Evolutionary conservation across 1,140 invertebrate genomes (phyloP).

Genomic region (Lutraria rhynchaena): DNA sequence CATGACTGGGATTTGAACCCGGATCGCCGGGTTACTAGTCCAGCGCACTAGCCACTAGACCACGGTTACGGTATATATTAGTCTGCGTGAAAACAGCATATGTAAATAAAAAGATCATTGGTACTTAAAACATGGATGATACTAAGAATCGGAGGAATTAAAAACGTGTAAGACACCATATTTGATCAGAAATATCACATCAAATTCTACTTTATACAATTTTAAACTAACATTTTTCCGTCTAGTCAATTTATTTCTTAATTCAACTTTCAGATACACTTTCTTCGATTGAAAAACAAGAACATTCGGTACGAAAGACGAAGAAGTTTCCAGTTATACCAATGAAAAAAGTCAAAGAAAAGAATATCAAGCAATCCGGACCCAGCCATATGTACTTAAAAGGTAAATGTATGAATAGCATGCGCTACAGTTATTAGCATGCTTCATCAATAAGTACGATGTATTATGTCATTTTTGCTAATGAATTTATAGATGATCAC

Average conservation of each 20-base stretch:
- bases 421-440: background rate
- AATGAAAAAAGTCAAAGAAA: conserved; percentile 21
- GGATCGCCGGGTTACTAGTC: too few species aligned
- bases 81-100: too few species aligned
- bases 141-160: too few species aligned
- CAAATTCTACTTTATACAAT: too few species aligned
- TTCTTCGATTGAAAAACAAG: background rate
- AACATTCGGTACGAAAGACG: background rate
- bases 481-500: background rate
- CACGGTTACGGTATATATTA: too few species aligned
- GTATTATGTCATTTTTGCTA: background rate
- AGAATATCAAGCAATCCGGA: too few species aligned
- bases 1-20: too few species aligned
- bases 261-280: conserved; percentile 33
- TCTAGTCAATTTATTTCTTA: too few species aligned
- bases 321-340: conserved; percentile 25
- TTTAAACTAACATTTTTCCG: too few species aligned
- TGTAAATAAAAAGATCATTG: background rate
- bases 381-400: background rate
- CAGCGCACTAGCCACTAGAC: too few species aligned
- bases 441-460: background rate
- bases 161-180: too few species aligned
- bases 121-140: background rate
- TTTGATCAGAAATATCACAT: too few species aligned
- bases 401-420: background rate